Conservation (phyloP, 2,797 vertebrate genomes). For the Scarus forsteni region DNA sequence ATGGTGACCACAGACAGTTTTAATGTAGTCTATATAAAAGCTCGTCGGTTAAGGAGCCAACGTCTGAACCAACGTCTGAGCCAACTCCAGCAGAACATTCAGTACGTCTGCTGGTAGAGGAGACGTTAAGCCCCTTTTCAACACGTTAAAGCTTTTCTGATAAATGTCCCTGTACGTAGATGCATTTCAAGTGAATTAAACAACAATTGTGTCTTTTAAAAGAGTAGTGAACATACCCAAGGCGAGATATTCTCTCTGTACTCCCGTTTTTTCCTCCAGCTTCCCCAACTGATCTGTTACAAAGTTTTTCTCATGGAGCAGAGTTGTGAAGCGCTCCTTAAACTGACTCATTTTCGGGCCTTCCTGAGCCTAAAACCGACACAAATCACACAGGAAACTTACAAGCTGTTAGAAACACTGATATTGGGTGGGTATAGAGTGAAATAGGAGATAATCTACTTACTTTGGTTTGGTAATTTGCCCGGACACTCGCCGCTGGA, state of each 20-base stretch:
- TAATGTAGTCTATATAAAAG: background rate
- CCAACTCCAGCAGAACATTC: background rate
- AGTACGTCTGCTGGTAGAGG: background rate
- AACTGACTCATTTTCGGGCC: slow-evolving; percentile 72
- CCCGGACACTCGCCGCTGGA: slow-evolving; percentile 6
- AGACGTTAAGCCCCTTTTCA: background rate
- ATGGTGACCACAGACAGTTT: slow-evolving; percentile 16
- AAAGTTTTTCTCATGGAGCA: slow-evolving; percentile 88
- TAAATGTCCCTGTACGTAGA: background rate
- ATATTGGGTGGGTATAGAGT: rapidly evolving
- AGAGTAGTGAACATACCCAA: slow-evolving; percentile 81
- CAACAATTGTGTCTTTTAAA: rapidly evolving
- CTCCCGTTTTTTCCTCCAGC: slow-evolving; percentile 87
- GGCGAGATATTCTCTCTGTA: slow-evolving; percentile 86
- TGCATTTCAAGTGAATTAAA: too few species aligned
- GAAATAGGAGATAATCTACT: background rate
- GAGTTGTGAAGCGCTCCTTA: slow-evolving; percentile 83
- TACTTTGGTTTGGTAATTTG: slow-evolving; percentile 12
- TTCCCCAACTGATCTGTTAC: slow-evolving; percentile 83
- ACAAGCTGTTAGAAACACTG: background rate
- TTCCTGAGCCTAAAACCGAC: slow-evolving; percentile 30
- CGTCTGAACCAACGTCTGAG: background rate
- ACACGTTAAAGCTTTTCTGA: background rate
- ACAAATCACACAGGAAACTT: slow-evolving; percentile 3
- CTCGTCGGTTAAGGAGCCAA: background rate